phyloP scores from a whole-genome alignment of 2,888 invertebrate genomes.

The Adelognathus sp. region DNA sequence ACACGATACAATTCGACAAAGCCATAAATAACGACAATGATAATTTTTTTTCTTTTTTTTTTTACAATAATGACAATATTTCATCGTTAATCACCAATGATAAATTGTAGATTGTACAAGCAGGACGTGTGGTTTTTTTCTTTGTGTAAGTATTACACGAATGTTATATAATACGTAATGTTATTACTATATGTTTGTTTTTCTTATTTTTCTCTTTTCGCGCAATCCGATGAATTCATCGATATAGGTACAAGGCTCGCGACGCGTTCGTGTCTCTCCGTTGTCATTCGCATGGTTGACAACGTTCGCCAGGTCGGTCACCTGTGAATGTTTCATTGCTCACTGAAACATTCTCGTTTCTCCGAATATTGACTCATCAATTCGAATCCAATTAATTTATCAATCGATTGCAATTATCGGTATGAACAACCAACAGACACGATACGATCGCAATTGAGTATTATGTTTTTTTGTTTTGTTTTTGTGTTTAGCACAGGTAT shows the following conservation, averaged over 20 bases:
- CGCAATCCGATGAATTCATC: constrained; percentile 12
- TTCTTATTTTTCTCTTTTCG: background rate
- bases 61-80: constrained; percentile 42
- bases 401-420: background rate
- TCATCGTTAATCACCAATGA: constrained; percentile 32
- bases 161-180: constrained; percentile 4
- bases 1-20: constrained; percentile 46
- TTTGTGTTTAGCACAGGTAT: constrained; percentile 66
- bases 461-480: constrained; percentile 28
- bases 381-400: constrained; percentile 35
- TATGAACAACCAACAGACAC: constrained; percentile 46
- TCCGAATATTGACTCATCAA: constrained; percentile 21
- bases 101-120: constrained; percentile 61
- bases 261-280: background rate
- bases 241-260: constrained; percentile 29
- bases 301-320: no score
- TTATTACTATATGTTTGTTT: constrained; percentile 2
- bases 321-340: background rate
- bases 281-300: no score
- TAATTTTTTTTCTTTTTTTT: no score
- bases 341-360: background rate
- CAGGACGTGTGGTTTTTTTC: constrained; percentile 59
- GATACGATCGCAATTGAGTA: constrained; percentile 55
- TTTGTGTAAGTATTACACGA: constrained; percentile 17
- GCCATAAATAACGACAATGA: constrained; percentile 33